Base-by-base conservation (phyloP, 2,888 invertebrate species). In the Ichneumon xanthorius region DNA sequence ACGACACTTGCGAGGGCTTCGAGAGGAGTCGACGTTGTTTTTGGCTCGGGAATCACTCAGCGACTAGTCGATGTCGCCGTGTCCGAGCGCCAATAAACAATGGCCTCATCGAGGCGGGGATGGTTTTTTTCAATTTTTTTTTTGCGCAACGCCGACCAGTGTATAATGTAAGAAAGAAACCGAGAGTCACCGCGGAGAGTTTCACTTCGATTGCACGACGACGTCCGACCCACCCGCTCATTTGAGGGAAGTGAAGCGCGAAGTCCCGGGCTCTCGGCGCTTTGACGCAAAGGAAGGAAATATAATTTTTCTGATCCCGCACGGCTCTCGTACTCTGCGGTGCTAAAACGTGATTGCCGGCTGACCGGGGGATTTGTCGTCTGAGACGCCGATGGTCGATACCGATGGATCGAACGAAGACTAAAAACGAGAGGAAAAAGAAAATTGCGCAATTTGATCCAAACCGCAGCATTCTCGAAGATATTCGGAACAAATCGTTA, bases 241-340 rank as follows among this genome's bases (percentile, higher is more conserved):
- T 93, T 93, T 92, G 91, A 85, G 88, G 84, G 90, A 93, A 93
- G 92, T 92, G 93, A 94, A 93, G 92, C 94, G 93, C 89, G 88
- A 92, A 92, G 87, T 67, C 70, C 58, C 76, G 85, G 81, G 86
- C 85, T 68, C 77, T 75, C 63, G 67, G 70, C 53, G 40, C 45
- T 77, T 45, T 30, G 67, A 67, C 65, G 65, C 53, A 40, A 40
- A 76, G 70, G 71, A 85, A 71, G 76, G 26, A 77, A 67, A 67
- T 55, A 9, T 16, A 22, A 53, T 67, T 53, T 67, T 30, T 30
- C 70, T 53, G 22, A 26, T 77, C 65, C 1, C 16, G 75, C 11
- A 40, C 4, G 26, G 22, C 30, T 77, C 19, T 67, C 37, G 40
- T 79, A 70, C 55, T 50, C 37, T 63, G 73, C 72, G 85, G 48